Evolutionary conservation across 2,888 invertebrate species (phyloP), one percentile per base, ranked within the genome.

Genomic region (Hydroisotoma schaefferi): DNA sequence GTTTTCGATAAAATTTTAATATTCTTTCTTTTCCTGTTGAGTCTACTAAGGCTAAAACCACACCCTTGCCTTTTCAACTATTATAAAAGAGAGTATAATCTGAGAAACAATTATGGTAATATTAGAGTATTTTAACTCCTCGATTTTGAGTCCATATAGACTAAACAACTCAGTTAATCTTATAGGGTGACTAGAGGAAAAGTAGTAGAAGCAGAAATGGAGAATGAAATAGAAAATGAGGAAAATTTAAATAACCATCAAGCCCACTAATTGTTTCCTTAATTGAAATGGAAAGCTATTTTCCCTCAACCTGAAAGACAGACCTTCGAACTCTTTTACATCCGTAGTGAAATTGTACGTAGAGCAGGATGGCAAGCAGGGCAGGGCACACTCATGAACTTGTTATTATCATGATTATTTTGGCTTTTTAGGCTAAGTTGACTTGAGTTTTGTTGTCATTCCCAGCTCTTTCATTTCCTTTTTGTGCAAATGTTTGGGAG

Each of bases 191-290:
- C n/a, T n/a, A n/a, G n/a, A n/a, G n/a, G n/a, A n/a, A n/a, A n/a
- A n/a, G n/a, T 40, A 20, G n/a, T 40, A 8, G 40, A 15, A 33
- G 33, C 8, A 40, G n/a, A 18, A 20, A 40, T 15, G 40, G n/a
- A 40, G 8, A 40, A 20, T 40, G 40, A 40, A 40, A 40, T 25
- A 46, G 23, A 46, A 46, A 46, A 23, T 22, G 25, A 46, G 46
- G 22, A 46, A 46, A 46, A 46, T 46, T 46, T 46, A 46, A 46
- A 46, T 46, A 46, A 46, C 23, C 46, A 46, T 46, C 46, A 46
- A 46, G n/a, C 22, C 43, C 46, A 25, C 25, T 46, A 46, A 46
- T 46, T 46, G 46, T 46, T 46, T 46, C 46, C 46, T 46, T 46
- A 46, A 46, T 46, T 46, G 46, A 46, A 46, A 46, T 46, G 46